Conservation (phyloP, 2,888 invertebrate genomes). For the Drosophila aldrichi region DNA sequence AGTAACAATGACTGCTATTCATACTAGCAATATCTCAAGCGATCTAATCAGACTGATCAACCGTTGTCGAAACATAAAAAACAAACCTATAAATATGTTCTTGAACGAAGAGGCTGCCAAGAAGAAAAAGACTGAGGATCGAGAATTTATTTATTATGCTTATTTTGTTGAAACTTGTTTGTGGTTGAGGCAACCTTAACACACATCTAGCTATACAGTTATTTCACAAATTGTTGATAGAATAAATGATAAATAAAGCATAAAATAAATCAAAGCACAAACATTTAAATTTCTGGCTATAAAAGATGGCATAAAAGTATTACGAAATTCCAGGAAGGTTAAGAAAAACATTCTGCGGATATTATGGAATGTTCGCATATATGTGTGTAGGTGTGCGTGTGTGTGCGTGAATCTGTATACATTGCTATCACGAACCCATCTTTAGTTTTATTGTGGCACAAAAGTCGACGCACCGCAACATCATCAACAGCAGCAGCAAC, state of each 20-base stretch:
- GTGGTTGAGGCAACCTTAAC: not conserved
- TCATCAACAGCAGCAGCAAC: conserved; percentile 11
- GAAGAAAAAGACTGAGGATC: not conserved
- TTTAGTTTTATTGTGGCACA: conserved; percentile 43
- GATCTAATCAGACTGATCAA: not conserved
- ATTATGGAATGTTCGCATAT: conserved; percentile 16
- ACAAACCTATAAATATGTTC: not conserved
- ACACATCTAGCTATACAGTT: not conserved
- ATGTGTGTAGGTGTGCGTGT: not conserved
- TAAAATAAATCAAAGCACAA: not conserved
- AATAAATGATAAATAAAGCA: not conserved
- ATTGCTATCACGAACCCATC: conserved; percentile 41
- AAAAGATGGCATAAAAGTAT: conserved; percentile 4
- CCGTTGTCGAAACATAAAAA: not conserved
- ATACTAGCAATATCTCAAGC: not conserved
- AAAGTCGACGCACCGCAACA: conserved; percentile 50
- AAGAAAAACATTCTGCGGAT: conserved; percentile 20
- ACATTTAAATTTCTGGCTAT: conserved; percentile 1
- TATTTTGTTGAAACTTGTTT: not conserved
- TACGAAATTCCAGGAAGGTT: conserved; percentile 16
- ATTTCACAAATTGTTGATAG: not conserved
- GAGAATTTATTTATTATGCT: not conserved
- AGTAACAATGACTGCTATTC: not conserved
- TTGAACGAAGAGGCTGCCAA: too few relatives aligned
- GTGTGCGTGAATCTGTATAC: not conserved